Percentiles rank a stretch among this genome's conserved stretches.
Evolutionary conservation across 2,797 vertebrate species (phyloP).

Genomic region (Poeciliopsis gracilis): DNA sequence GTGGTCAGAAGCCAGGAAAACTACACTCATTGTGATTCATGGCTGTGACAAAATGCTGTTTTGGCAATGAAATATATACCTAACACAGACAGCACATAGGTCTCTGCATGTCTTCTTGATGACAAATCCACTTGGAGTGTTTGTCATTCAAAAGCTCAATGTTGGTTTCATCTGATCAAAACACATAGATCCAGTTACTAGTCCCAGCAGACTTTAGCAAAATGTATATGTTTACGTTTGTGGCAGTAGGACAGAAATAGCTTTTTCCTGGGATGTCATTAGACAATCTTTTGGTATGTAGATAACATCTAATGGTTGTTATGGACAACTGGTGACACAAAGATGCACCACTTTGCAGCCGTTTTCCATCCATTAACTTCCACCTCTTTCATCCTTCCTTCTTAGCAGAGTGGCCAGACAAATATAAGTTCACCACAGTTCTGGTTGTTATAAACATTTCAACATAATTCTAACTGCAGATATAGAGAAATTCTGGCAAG

Average conservation of each 20-base stretch:
- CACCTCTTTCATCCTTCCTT: neutral
- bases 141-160: too few species aligned
- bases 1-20: neutral
- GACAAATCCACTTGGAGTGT: neutral
- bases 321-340: neutral
- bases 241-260: neutral
- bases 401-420: neutral
- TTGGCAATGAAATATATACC: neutral
- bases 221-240: neutral
- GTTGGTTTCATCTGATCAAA: neutral
- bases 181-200: neutral
- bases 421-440: neutral
- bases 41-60: neutral
- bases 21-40: neutral
- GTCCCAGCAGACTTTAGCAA: neutral
- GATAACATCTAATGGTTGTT: neutral
- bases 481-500: neutral
- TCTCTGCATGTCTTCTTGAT: too few species aligned
- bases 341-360: neutral
- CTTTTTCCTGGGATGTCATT: neutral
- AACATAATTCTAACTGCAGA: neutral
- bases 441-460: neutral
- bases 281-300: neutral
- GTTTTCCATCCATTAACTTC: neutral
- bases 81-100: neutral